phyloP scores from a whole-genome alignment of 2,888 invertebrate species.

The Willowsia nigromaculata region DNA sequence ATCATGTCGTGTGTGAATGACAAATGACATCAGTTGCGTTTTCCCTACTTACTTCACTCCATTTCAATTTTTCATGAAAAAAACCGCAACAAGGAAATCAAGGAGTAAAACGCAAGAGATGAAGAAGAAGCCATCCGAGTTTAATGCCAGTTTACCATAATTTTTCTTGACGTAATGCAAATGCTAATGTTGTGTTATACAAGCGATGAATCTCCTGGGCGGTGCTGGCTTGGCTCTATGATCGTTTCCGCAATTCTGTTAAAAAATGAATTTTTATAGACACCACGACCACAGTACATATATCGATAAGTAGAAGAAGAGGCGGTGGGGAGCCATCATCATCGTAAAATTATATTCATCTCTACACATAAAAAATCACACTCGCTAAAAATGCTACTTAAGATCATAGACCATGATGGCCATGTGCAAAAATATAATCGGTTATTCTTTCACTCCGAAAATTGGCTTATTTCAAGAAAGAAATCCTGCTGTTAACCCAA shows the following conservation, averaged over 20 bases:
- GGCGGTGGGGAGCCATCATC: conserved; percentile 3
- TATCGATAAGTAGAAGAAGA: background rate
- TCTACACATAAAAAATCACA: too few species aligned
- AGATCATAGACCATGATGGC: background rate
- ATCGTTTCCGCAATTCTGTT: conserved; percentile 15
- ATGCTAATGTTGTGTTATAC: background rate
- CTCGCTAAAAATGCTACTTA: background rate
- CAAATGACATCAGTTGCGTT: conserved; percentile 58
- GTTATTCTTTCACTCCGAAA: background rate
- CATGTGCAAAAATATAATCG: conserved; percentile 25
- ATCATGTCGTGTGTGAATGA: conserved; percentile 57
- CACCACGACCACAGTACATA: too few species aligned
- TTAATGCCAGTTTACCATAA: background rate
- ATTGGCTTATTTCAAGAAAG: background rate
- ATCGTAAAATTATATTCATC: background rate
- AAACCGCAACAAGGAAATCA: background rate
- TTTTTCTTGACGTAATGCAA: background rate
- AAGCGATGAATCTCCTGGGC: background rate
- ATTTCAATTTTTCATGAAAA: conserved; percentile 18
- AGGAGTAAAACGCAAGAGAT: background rate
- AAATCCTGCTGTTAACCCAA: background rate
- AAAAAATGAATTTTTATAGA: too few species aligned
- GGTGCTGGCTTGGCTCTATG: background rate
- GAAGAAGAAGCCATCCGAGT: background rate
- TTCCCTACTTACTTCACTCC: conserved; percentile 35